These are phyloP conservation scores for Nomada ruficornis DNA, from an alignment of 2,888 invertebrate species.

Conservation along the genomic window DNA sequence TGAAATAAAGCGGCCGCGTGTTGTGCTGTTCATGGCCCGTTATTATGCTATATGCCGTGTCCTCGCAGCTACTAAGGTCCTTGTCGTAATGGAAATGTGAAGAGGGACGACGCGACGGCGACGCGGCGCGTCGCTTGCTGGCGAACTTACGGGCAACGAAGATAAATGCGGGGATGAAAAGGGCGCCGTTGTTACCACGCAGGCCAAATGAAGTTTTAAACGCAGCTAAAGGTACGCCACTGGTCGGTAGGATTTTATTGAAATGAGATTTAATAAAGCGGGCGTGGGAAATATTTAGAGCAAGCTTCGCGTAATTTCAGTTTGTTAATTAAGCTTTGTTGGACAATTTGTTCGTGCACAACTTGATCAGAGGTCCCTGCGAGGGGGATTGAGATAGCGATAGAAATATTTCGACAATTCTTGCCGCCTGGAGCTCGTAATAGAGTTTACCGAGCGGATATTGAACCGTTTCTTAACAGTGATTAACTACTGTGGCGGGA, in stretches of 20 bases:
- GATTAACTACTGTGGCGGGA: too few relatives aligned
- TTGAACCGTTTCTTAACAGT: too few relatives aligned
- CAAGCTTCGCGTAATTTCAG: too few relatives aligned
- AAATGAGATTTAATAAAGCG: conserved; percentile 29
- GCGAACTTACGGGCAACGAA: conserved; percentile 24
- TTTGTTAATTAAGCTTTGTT: too few relatives aligned
- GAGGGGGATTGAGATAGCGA: too few relatives aligned
- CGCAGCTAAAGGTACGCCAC: background rate
- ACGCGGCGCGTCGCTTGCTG: background rate
- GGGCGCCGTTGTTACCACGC: conserved; percentile 24
- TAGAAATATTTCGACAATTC: too few relatives aligned
- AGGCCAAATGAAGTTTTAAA: conserved; percentile 33
- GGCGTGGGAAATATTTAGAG: background rate
- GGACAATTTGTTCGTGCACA: too few relatives aligned
- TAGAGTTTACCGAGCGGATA: too few relatives aligned
- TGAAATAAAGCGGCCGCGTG: conserved; percentile 69
- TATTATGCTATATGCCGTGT: conserved; percentile 69
- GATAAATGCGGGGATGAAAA: conserved; percentile 46
- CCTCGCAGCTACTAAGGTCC: conserved; percentile 58
- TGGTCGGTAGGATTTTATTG: background rate
- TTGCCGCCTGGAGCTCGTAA: too few relatives aligned
- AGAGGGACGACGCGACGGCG: conserved; percentile 40
- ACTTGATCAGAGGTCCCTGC: too few relatives aligned
- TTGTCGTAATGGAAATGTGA: conserved; percentile 60
- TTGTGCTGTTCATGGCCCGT: conserved; percentile 70